A percentile compares a stretch with the other conserved stretches of the same genome.
phyloP scores from a whole-genome alignment of 1,140 invertebrate species.

The Helicoverpa armigera region DNA sequence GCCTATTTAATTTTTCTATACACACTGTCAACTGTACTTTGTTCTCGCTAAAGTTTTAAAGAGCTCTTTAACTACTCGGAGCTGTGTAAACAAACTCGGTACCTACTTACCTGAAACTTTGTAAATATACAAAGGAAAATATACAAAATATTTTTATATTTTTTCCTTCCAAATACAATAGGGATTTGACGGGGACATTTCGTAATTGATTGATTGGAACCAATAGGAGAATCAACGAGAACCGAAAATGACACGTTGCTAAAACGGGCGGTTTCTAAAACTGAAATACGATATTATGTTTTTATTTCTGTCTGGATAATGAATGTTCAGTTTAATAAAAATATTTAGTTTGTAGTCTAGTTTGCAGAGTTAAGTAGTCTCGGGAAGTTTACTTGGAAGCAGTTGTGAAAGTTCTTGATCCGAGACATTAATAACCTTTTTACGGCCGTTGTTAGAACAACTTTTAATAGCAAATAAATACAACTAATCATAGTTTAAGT shows the following conservation, averaged over 20 bases:
- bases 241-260: constrained; percentile 28
- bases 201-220: constrained; percentile 24
- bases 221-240: constrained; percentile 28
- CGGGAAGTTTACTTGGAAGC: constrained; percentile 31
- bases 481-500: constrained; percentile 19
- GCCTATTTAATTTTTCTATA: constrained; percentile 29
- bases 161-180: constrained; percentile 14
- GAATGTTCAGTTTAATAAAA: constrained; percentile 36
- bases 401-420: constrained; percentile 47
- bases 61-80: constrained; percentile 9
- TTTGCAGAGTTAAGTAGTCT: constrained; percentile 44
- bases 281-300: constrained; percentile 13
- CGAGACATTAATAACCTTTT: constrained; percentile 54
- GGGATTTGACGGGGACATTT: background rate
- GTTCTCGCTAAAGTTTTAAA: constrained; percentile 28
- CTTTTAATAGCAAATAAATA: constrained; percentile 43
- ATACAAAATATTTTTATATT: constrained; percentile 20
- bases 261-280: constrained; percentile 4
- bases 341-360: constrained; percentile 41
- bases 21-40: constrained; percentile 24
- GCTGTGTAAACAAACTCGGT: constrained; percentile 17
- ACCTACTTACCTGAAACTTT: constrained; percentile 27
- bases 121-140: constrained; percentile 35
- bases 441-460: constrained; percentile 38
- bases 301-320: constrained; percentile 7